Percentiles rank a stretch among this genome's conserved stretches.
These are phyloP conservation scores for Falcunculus frontatus DNA, from an alignment of 2,113 vertebrate species.

Conservation along the genomic window DNA sequence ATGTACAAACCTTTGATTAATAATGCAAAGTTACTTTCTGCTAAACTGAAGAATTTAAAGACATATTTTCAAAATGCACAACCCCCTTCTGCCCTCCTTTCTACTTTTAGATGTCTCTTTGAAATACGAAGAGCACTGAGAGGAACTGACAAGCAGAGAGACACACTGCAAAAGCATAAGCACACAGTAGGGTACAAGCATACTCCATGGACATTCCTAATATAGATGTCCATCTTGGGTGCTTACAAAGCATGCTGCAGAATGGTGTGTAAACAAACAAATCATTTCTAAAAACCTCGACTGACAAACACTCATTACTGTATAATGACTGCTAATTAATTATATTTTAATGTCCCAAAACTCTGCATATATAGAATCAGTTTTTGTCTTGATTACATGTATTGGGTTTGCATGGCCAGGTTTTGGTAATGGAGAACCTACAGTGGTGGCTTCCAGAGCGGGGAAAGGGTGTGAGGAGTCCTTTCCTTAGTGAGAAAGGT, in stretches of 20 bases:
- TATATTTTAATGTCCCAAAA: neutral
- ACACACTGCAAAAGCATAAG: neutral
- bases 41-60: neutral
- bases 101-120: neutral
- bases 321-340: neutral
- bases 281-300: neutral
- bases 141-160: neutral
- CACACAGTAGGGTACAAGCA: neutral
- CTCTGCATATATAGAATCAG: too few species aligned
- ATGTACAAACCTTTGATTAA: neutral
- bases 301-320: neutral
- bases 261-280: neutral
- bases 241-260: neutral
- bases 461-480: neutral
- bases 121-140: neutral
- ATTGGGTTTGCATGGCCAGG: neutral
- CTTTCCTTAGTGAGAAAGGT: neutral
- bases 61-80: neutral
- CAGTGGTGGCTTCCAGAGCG: neutral
- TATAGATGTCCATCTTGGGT: neutral
- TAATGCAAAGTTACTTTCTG: neutral
- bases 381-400: neutral
- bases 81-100: neutral
- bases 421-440: neutral
- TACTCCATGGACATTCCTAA: rapidly evolving